Evolutionary conservation across 1,140 invertebrate genomes (phyloP).

Genomic region (Hirudo medicinalis): DNA sequence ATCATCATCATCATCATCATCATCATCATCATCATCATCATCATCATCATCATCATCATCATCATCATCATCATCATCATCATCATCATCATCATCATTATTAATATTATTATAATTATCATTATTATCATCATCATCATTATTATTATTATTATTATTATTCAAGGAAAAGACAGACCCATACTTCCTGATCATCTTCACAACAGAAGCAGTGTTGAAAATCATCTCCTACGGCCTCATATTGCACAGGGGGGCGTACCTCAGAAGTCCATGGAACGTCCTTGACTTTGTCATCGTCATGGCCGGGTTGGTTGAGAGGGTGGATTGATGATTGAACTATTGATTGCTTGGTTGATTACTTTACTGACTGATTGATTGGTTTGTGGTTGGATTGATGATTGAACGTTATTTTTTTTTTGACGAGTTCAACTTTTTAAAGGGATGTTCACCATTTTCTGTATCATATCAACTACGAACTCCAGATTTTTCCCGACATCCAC

Average conservation of each 20-base stretch:
- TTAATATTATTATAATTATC: slow-evolving; percentile 1
- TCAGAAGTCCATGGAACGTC: slow-evolving; percentile 20
- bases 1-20: neutral
- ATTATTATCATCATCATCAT: too few relatives aligned
- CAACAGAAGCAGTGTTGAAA: slow-evolving; percentile 15
- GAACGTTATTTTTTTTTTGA: neutral
- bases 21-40: slow-evolving; percentile 4
- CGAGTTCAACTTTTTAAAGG: too few relatives aligned
- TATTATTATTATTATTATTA: slow-evolving; percentile 28
- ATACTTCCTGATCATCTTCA: slow-evolving; percentile 21
- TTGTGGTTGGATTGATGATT: neutral
- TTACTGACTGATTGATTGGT: neutral
- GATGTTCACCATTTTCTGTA: neutral
- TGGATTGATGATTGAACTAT: neutral
- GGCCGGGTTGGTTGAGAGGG: slow-evolving; percentile 13
- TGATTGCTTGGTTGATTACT: too few relatives aligned
- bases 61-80: neutral
- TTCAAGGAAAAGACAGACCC: slow-evolving; percentile 14
- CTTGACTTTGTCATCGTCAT: slow-evolving; percentile 21
- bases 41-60: neutral
- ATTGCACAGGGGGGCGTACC: slow-evolving; percentile 16
- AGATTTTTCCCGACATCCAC: too few relatives aligned
- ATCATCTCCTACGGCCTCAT: slow-evolving; percentile 20
- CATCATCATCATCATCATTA: neutral
- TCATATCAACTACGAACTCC: too few relatives aligned